Evolutionary conservation across 2,888 invertebrate species (phyloP), one percentile per base, ranked within the genome.

Genomic region (Pocota personata): DNA sequence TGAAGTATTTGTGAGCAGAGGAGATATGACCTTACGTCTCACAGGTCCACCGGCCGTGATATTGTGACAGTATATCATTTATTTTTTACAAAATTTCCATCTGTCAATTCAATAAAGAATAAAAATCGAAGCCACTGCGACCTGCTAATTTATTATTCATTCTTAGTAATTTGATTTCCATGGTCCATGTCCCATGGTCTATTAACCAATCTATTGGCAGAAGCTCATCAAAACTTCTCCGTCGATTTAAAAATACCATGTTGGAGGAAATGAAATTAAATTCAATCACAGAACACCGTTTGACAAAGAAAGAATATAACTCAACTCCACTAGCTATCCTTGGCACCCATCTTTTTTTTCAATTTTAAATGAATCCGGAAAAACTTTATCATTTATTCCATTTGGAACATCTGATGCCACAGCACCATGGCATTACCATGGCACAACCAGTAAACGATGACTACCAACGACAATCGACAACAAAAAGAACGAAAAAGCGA

Each of bases 321-420:
- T 62, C 62, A 67, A 48, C 35, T 75, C 60, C 35, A 73, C 40
- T 72, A 55, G 16, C 19, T 24, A 30, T n/a, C n/a, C 30, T 35
- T 19, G 76, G 8, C 19, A 55, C 16, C 52, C 48, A 19, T 64
- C 48, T 37, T 30, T 19, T 8, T 21, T 32, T 58, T 58, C 43
- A 30, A 10, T 48, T 24, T 14, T 16, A 55, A 76, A 50, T n/a
- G 32, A 75, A 75, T 64, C 52, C 21, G 3, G 77, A 66, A 72
- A 5, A 71, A 82, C 77, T 64, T 57, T 57, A 71, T 77, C 64
- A 40, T 78, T 83, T 55, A 73, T 77, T 77, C 66, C 52, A 72
- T 67, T 67, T 60, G 21, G 58, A 79, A 67, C 83, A 79, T 83
- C 83, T 83, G 83, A 79, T 83, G 79, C 67, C 55, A 43, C 64